A percentile compares a stretch with the other conserved stretches of the same genome.
Conservation (phyloP, 2,113 vertebrate species). For the Perccottus glenii region DNA sequence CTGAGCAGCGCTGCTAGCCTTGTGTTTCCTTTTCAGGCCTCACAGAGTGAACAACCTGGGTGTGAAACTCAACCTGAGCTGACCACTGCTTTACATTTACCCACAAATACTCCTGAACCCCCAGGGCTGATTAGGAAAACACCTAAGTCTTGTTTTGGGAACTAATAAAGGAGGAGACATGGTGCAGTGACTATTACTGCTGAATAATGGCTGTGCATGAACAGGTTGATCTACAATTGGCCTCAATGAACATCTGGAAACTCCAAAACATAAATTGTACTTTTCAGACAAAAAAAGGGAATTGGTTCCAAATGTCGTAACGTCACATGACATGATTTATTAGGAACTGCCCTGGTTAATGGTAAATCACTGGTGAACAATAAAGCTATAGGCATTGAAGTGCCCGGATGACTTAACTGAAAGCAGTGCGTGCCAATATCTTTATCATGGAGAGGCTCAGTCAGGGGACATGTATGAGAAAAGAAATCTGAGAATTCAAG, state of each 20-base stretch:
- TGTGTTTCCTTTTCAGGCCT: constrained; percentile 42
- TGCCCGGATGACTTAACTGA: neutral
- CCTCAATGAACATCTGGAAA: constrained; percentile 40
- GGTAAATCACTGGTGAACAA: constrained; percentile 2
- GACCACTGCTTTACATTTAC: constrained; percentile 33
- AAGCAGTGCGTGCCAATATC: constrained; percentile 1
- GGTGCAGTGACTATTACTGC: constrained; percentile 34
- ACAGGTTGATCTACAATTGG: constrained; percentile 56
- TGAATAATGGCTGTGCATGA: constrained; percentile 23
- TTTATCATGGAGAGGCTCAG: neutral
- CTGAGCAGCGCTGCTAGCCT: constrained; percentile 26
- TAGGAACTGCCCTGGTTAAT: constrained; percentile 7
- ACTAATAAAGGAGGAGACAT: constrained; percentile 40
- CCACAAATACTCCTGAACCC: constrained; percentile 30
- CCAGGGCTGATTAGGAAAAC: constrained; percentile 10
- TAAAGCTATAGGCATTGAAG: constrained; percentile 2
- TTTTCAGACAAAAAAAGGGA: constrained; percentile 24
- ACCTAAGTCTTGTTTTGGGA: constrained; percentile 22
- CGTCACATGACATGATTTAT: constrained; percentile 13
- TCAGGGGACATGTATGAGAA: neutral
- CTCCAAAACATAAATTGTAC: constrained; percentile 26
- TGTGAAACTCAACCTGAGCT: constrained; percentile 67
- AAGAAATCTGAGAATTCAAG: no score
- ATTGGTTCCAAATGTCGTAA: constrained; percentile 52
- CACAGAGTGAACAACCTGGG: constrained; percentile 25